Percentiles rank a stretch among this genome's conserved stretches.
These are phyloP conservation scores for Synanthedon tipuliformis DNA, from an alignment of 2,888 invertebrate genomes.

Conservation along the genomic window DNA sequence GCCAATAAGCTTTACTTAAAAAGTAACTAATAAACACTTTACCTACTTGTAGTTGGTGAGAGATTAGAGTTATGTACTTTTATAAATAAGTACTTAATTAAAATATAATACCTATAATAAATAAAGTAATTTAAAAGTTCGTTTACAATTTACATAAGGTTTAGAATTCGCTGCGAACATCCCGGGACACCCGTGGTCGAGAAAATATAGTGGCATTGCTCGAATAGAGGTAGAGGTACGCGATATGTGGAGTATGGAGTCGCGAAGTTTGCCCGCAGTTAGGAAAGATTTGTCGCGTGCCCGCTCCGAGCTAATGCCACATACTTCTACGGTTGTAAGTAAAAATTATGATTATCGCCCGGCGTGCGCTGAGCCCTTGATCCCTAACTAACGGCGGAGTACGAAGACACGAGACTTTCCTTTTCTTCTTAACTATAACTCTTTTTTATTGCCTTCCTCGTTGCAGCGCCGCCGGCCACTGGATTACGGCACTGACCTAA, in stretches of 20 bases:
- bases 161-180: too few species aligned
- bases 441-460: constrained; percentile 65
- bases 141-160: too few species aligned
- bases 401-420: constrained; percentile 56
- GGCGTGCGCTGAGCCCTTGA: constrained; percentile 62
- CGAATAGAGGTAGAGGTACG: constrained; percentile 9
- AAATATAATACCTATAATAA: too few species aligned
- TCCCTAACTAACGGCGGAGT: constrained; percentile 60
- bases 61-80: too few species aligned
- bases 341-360: constrained; percentile 71
- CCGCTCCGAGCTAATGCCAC: constrained; percentile 49
- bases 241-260: constrained; percentile 31
- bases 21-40: too few species aligned
- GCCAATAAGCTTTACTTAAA: too few species aligned
- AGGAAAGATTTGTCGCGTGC: constrained; percentile 65
- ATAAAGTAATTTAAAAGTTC: too few species aligned
- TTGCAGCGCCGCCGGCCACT: constrained; percentile 44
- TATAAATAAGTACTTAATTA: too few species aligned
- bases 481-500: constrained; percentile 52
- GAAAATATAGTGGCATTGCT: constrained; percentile 28
- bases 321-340: constrained; percentile 63
- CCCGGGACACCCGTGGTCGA: constrained; percentile 34
- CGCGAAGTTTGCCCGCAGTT: constrained; percentile 64
- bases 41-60: too few species aligned
- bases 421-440: constrained; percentile 69